phyloP scores from a whole-genome alignment of 2,113 vertebrate species.

The Neotragus pygmaeus region DNA sequence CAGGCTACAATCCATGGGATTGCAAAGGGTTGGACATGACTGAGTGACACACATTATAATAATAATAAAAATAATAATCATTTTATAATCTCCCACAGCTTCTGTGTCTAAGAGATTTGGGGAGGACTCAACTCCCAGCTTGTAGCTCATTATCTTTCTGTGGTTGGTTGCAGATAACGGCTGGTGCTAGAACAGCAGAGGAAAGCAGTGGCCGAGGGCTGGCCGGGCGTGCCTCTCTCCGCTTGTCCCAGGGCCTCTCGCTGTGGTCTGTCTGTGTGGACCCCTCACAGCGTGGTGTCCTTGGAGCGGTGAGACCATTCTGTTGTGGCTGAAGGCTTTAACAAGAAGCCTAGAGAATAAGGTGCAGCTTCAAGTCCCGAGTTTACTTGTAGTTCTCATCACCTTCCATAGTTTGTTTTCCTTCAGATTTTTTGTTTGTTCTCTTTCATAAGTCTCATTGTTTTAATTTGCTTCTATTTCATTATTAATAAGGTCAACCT shows the following conservation, averaged over 20 bases:
- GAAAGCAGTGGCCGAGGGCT: neutral
- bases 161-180: neutral
- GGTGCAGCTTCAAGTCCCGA: neutral
- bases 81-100: neutral
- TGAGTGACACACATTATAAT: neutral
- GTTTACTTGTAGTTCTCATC: neutral
- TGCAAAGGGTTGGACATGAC: neutral
- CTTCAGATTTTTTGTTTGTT: neutral
- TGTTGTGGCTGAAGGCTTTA: neutral
- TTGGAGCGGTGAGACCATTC: neutral
- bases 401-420: neutral
- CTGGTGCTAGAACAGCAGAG: neutral
- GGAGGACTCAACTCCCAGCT: neutral
- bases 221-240: neutral
- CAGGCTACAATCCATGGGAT: neutral
- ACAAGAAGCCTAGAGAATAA: neutral
- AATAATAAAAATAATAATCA: neutral
- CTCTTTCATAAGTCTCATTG: neutral
- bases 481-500: neutral
- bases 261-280: neutral
- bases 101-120: neutral
- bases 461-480: neutral
- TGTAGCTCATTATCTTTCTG: neutral
- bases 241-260: neutral
- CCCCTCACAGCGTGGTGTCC: neutral